These are phyloP conservation scores for Linepithema humile DNA, from an alignment of 1,140 invertebrate species.

Conservation along the genomic window DNA sequence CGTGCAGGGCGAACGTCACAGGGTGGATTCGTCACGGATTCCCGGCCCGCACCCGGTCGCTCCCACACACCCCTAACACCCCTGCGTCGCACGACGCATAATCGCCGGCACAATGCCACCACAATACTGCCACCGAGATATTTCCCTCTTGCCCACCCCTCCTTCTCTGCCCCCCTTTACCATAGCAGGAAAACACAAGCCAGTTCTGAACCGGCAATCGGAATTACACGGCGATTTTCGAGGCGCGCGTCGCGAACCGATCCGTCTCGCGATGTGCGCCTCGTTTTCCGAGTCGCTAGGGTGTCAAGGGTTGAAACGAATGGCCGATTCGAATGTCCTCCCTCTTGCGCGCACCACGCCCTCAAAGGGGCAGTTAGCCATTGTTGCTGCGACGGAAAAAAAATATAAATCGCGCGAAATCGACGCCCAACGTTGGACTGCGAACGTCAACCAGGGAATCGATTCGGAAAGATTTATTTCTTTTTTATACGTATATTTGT, in stretches of 20 bases:
- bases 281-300: slow-evolving; percentile 31
- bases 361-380: slow-evolving; percentile 45
- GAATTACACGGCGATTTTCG: slow-evolving; percentile 71
- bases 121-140: slow-evolving; percentile 32
- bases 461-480: slow-evolving; percentile 32
- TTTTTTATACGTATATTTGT: not conserved
- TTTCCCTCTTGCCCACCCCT: too few relatives aligned
- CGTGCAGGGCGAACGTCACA: not conserved
- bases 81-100: not conserved
- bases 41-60: slow-evolving; percentile 43
- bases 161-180: slow-evolving; percentile 9
- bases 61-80: slow-evolving; percentile 24
- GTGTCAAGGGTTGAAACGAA: slow-evolving; percentile 43
- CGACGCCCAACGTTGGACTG: not conserved
- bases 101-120: slow-evolving; percentile 47
- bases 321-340: slow-evolving; percentile 30
- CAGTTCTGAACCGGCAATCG: slow-evolving; percentile 44
- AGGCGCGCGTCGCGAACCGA: slow-evolving; percentile 35
- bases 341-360: not conserved
- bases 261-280: slow-evolving; percentile 33
- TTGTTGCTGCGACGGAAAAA: slow-evolving; percentile 27
- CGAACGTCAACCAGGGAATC: slow-evolving; percentile 18
- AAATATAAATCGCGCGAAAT: slow-evolving; percentile 39
- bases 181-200: slow-evolving; percentile 30
- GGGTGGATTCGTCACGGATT: slow-evolving; percentile 57